phyloP scores from a whole-genome alignment of 2,888 invertebrate genomes.

The Cyclophora punctaria region DNA sequence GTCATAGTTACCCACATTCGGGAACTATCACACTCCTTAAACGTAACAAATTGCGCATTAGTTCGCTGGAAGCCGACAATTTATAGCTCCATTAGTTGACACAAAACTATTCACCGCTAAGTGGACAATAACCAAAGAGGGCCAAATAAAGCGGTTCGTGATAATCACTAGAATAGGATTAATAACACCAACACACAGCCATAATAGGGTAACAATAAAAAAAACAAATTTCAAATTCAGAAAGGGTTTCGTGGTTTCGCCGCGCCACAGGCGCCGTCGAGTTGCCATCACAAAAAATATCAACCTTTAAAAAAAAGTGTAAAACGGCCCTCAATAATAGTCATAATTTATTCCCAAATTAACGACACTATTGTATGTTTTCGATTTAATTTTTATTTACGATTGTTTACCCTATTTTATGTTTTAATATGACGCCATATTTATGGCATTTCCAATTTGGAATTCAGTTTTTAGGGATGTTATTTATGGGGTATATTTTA shows the following conservation, averaged over 20 bases:
- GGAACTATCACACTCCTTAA: constrained; percentile 7
- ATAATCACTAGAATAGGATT: constrained; percentile 60
- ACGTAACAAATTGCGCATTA: constrained; percentile 26
- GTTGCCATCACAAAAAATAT: constrained; percentile 52
- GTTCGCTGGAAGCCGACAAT: constrained; percentile 28
- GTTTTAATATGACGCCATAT: constrained; percentile 68
- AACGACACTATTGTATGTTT: constrained; percentile 65
- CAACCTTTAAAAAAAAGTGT: constrained; percentile 48
- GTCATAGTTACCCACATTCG: constrained; percentile 1
- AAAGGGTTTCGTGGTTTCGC: constrained; percentile 59
- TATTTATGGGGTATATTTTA: constrained; percentile 55
- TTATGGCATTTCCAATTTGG: constrained; percentile 51
- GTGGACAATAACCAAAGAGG: constrained; percentile 36
- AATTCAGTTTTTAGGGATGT: constrained; percentile 45
- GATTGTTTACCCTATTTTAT: constrained; percentile 73
- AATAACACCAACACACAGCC: constrained; percentile 35
- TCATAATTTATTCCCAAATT: constrained; percentile 69
- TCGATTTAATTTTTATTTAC: constrained; percentile 71
- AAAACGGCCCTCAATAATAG: constrained; percentile 61
- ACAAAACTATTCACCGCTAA: constrained; percentile 32
- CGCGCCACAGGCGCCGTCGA: constrained; percentile 62
- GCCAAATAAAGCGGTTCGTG: constrained; percentile 52
- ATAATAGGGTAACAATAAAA: constrained; percentile 24
- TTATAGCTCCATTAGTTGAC: constrained; percentile 31
- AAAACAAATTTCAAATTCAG: constrained; percentile 47